Evolutionary conservation across 2,113 vertebrate genomes (phyloP), one percentile per base, ranked within the genome.

Genomic region (Potamarius usumacintae): DNA sequence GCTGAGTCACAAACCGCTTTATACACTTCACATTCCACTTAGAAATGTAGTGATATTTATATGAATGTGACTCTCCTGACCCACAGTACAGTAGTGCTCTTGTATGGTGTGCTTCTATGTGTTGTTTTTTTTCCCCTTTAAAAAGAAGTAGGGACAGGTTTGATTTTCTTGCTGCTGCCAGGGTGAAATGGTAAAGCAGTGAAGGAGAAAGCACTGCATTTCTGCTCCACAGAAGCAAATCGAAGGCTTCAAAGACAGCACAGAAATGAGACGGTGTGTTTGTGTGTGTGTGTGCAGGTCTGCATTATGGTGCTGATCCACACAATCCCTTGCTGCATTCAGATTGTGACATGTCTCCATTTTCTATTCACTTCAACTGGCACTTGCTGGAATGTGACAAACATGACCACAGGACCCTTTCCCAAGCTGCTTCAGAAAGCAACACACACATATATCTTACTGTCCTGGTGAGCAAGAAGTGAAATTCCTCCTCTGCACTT

Each of bases 271-370:
- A 71, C 7, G 50, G n/a, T 9, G n/a, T n/a, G 57, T 50, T 60
- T 50, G 72, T 42, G 4, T 60, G 10, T 34, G 85, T 52, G 58
- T 53, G 76, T 42, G 60, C 62, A 34, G n/a, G 76, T 42, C 50
- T 67, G 74, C 84, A 63, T 62, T 63, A 78, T 25, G 10, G 48
- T 30, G 5, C 74, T 52, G 74, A 85, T 20, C 84, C 27, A 50
- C 60, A 86, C 50, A 55, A 80, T 63, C 60, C 85, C n/a, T 30
- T 58, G n/a, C 85, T 55, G 84, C 57, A n/a, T 22, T 84, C 52
- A 72, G 50, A 34, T 18, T 34, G 52, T 2, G 53, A 58, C 67
- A 63, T 1, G 67, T 42, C 57, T 63, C 25, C 17, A 65, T 79
- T 25, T 7, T 65, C 14, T 79, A 55, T 57, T 69, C 34, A 25